These are phyloP conservation scores for Enteromius unitaeniatus DNA, from an alignment of 2,797 vertebrate species.

Conservation along the genomic window DNA sequence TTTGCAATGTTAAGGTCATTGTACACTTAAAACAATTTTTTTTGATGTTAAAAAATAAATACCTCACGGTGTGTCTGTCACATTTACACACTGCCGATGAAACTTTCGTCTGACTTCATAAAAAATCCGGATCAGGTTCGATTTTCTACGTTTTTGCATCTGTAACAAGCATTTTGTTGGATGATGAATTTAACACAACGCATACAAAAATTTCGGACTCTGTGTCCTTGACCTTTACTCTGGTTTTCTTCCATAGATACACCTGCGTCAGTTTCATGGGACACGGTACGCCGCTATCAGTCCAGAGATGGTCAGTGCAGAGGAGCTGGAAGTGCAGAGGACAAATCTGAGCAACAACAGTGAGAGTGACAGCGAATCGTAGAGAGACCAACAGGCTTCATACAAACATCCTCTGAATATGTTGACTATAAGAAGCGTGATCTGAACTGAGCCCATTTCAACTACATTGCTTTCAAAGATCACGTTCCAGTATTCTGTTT, in stretches of 20 bases:
- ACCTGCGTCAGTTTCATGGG: constrained; percentile 94
- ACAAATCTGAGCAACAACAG: constrained; percentile 71
- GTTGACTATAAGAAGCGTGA: background rate
- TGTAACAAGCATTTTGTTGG: no score
- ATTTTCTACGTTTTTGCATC: no score
- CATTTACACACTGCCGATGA: no score
- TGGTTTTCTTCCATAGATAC: constrained; percentile 80
- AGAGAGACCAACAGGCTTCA: constrained; percentile 57
- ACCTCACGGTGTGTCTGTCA: no score
- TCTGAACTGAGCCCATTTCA: background rate
- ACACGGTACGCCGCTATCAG: constrained; percentile 93
- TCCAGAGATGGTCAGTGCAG: constrained; percentile 90
- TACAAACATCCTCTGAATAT: constrained; percentile 30
- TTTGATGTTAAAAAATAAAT: no score
- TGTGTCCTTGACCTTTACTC: background rate
- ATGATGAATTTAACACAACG: no score
- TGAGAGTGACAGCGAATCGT: constrained; percentile 77
- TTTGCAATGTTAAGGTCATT: background rate
- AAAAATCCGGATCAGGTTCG: no score
- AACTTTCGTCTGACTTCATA: no score
- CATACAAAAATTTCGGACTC: no score
- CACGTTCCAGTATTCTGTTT: constrained; percentile 43
- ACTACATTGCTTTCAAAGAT: constrained; percentile 45
- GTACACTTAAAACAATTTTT: no score
- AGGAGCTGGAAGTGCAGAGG: constrained; percentile 92